These are phyloP conservation scores for Hydropotes inermis DNA, from an alignment of 2,113 vertebrate genomes.

Conservation along the genomic window DNA sequence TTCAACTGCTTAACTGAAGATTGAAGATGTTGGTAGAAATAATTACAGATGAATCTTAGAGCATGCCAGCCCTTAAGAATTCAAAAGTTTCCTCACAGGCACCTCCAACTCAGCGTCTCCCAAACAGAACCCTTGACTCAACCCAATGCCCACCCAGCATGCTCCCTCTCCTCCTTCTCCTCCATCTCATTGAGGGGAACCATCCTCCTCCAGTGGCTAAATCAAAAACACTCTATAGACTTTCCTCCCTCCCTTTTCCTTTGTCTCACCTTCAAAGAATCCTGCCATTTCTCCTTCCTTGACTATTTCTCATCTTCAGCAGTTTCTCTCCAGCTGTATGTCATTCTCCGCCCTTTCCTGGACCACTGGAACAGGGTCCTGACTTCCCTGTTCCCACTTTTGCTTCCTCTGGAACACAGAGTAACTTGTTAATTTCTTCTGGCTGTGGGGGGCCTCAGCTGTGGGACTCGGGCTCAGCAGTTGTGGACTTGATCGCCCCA, in stretches of 20 bases:
- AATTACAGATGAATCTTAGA: neutral
- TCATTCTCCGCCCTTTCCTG: neutral
- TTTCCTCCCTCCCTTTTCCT: neutral
- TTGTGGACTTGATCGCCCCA: neutral
- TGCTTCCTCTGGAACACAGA: neutral
- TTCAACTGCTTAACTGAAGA: neutral
- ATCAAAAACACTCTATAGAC: neutral
- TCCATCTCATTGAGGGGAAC: neutral
- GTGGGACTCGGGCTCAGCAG: neutral
- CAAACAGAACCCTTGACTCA: neutral
- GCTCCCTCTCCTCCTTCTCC: neutral
- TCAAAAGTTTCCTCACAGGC: neutral
- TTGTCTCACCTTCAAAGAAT: neutral
- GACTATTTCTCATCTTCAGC: neutral
- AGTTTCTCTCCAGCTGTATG: neutral
- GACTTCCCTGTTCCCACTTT: neutral
- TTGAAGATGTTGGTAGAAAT: neutral
- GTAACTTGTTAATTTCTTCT: neutral
- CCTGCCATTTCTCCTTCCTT: neutral
- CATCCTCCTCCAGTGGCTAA: neutral
- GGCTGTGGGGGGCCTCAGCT: neutral
- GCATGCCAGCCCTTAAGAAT: neutral
- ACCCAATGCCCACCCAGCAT: neutral
- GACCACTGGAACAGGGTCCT: neutral
- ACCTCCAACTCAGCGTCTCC: neutral